These are phyloP conservation scores for Sciurus niger DNA, from an alignment of 2,113 vertebrate genomes.

Conservation along the genomic window DNA sequence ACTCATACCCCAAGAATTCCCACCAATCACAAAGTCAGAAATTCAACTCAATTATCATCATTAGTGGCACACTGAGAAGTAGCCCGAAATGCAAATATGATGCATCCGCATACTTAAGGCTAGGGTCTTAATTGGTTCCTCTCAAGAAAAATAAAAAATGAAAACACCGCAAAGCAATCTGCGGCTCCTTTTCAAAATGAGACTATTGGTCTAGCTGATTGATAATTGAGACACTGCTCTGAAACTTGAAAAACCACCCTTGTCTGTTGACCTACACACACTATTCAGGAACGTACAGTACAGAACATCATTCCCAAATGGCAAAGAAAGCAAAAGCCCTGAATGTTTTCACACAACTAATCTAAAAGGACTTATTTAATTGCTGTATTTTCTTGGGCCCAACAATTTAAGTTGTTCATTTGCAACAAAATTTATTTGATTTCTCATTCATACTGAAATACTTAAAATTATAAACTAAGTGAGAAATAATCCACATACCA, in stretches of 20 bases:
- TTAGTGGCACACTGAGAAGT: neutral
- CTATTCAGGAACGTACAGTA: neutral
- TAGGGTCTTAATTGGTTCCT: neutral
- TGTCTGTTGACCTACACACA: neutral
- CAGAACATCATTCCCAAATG: slow-evolving; percentile 15
- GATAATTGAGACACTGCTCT: neutral
- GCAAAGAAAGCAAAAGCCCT: slow-evolving; percentile 44
- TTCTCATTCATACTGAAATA: slow-evolving; percentile 16
- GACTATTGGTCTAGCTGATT: neutral
- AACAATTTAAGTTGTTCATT: neutral
- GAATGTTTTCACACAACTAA: neutral
- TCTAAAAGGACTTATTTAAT: neutral
- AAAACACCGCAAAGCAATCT: neutral
- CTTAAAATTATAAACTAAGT: slow-evolving; percentile 8
- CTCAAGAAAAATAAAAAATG: slow-evolving; percentile 11
- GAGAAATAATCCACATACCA: neutral
- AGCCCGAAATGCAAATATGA: neutral
- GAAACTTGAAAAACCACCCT: neutral
- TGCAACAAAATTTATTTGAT: neutral
- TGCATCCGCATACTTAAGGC: neutral
- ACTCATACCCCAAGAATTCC: neutral
- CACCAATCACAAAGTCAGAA: neutral
- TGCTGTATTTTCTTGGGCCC: neutral
- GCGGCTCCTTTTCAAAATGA: neutral
- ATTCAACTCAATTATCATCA: neutral